These are phyloP conservation scores for Periparus ater DNA, from an alignment of 2,797 vertebrate genomes.

Conservation along the genomic window DNA sequence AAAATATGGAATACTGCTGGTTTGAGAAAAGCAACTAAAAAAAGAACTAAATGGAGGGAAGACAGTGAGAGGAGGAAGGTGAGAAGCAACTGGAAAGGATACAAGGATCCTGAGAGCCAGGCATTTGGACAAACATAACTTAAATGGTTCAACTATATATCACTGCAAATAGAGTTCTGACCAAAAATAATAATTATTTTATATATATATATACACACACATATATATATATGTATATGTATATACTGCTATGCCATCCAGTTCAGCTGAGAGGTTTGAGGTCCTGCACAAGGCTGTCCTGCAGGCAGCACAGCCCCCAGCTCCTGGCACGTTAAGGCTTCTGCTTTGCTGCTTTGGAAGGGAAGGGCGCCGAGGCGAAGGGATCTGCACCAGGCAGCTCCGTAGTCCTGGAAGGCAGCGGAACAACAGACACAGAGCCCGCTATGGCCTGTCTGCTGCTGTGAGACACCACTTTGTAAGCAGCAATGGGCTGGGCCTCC, in stretches of 20 bases:
- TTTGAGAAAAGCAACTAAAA: constrained; percentile 32
- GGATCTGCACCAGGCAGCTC: constrained; percentile 80
- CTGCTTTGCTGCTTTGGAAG: constrained; percentile 82
- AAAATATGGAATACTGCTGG: background rate
- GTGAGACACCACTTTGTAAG: constrained; percentile 78
- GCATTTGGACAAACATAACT: constrained; percentile 48
- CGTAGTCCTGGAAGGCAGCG: constrained; percentile 79
- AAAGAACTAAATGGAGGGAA: background rate
- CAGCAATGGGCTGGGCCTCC: constrained; percentile 66
- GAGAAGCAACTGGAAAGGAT: background rate
- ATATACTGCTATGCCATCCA: constrained; percentile 25
- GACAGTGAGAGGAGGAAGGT: background rate
- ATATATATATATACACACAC: background rate
- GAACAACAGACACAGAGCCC: constrained; percentile 80
- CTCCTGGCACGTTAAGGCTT: constrained; percentile 79
- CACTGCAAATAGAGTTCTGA: constrained; percentile 56
- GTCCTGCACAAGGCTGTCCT: background rate
- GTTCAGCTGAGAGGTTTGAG: background rate
- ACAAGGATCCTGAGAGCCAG: constrained; percentile 15
- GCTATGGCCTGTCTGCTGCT: constrained; percentile 76
- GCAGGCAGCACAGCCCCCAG: background rate
- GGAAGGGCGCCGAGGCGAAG: constrained; percentile 91
- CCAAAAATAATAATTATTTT: constrained; percentile 26
- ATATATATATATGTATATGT: background rate
- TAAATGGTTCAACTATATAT: constrained; percentile 32